Base-by-base conservation (phyloP, 2,113 vertebrate species). In the Jacana jacana region DNA sequence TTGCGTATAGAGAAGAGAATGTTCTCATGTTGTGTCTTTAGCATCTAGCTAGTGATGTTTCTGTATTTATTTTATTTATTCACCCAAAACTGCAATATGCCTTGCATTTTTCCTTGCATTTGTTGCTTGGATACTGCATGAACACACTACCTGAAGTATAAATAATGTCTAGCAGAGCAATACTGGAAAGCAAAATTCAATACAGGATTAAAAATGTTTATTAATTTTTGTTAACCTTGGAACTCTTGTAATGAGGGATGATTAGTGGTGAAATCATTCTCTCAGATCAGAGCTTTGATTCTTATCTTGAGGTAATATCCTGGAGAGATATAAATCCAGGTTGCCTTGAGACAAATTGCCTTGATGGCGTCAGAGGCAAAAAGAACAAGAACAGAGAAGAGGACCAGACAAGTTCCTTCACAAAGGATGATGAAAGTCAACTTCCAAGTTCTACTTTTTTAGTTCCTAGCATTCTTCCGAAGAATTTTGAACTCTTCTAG, bases 91-190 rank as follows among this genome's bases (percentile, higher is more conserved):
- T 96, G 63, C 77, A 85, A 11, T 91, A 69, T 94, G 76, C 83
- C 52, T 91, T 90, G 86, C 42, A 33, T 91, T 93, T 95, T 77
- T 49, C 80, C 61, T 93, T 84, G 77, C 87, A 3, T 95, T 89
- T 94, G 95, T 97, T 96, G 93, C 96, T 93, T 91, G 93, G 95
- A 91, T 96, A 96, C 95, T 88, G 87, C 87, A 73, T 96, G 89
- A 89, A 96, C 95, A 81, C 78, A 72, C 66, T 96, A 93, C 86
- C 81, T 92, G 86, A 87, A 91, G 91, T 96, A 93, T 85, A 96
- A 96, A 89, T 96, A 92, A 94, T 61, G 61, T 82, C 73, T 84
- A 92, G 61, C 66, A 87, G 88, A 87, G 65, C 77, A 61, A 61
- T 70, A 39, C 78, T 94, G 93, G 57, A 54, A 72, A 84, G 65